These are phyloP conservation scores for Hippoglossus stenolepis DNA, from an alignment of 2,113 vertebrate species.

Conservation along the genomic window DNA sequence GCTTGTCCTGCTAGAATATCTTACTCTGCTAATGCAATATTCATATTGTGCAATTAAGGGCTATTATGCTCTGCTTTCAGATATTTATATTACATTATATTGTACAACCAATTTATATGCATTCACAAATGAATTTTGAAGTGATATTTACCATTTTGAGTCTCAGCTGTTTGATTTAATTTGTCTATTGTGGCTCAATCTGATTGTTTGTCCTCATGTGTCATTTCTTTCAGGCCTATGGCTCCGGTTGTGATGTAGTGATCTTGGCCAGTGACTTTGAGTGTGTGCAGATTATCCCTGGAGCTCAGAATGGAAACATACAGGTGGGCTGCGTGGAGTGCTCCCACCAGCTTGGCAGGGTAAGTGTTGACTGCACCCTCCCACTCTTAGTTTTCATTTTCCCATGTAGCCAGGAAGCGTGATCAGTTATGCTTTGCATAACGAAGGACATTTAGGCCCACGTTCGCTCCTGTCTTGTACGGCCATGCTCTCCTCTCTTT, in stretches of 20 bases:
- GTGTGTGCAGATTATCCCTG: conserved; percentile 98
- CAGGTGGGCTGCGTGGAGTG: conserved; percentile 99
- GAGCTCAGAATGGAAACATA: conserved; percentile 99
- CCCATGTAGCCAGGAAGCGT: conserved; percentile 18
- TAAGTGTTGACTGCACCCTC: conserved; percentile 80
- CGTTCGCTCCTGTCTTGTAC: conserved; percentile 6
- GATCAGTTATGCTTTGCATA: conserved; percentile 3
- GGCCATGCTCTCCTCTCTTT: conserved; percentile 16
- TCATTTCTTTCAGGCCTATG: conserved; percentile 89
- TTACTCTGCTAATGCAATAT: conserved; percentile 32
- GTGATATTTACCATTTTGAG: background rate
- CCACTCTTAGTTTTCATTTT: conserved; percentile 16
- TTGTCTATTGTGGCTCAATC: background rate
- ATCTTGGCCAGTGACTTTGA: conserved; percentile 97
- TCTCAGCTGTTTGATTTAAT: background rate
- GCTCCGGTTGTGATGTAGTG: conserved; percentile 97
- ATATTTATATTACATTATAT: background rate
- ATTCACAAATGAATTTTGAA: background rate
- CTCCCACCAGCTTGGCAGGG: conserved; percentile 94
- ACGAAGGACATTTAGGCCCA: conserved; percentile 22
- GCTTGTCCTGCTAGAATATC: background rate
- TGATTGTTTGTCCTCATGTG: background rate
- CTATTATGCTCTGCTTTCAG: background rate
- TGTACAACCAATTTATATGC: background rate
- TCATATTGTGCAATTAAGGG: conserved; percentile 17